Evolutionary conservation across 23 tunicate species (phyloP).

Genomic region (Halocynthia aurantium): DNA sequence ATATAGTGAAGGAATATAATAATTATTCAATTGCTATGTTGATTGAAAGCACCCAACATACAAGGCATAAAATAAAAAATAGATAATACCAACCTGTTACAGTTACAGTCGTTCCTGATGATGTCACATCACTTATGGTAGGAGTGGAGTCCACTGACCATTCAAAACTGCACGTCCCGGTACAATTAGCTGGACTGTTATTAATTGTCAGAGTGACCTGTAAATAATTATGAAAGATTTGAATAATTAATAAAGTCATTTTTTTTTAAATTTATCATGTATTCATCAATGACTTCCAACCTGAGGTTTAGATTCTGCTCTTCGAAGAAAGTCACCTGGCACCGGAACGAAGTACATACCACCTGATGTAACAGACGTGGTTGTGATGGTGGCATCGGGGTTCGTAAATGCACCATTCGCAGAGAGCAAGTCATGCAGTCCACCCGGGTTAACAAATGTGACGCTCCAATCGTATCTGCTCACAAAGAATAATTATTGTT

Average conservation of each 20-base stretch:
- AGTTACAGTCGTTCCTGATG: conserved; percentile 4
- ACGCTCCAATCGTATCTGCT: conserved; percentile 58
- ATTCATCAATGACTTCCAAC: conserved; percentile 1
- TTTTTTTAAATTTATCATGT: too few relatives aligned
- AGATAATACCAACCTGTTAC: background rate
- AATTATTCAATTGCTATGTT: too few relatives aligned
- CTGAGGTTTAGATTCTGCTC: conserved; percentile 70
- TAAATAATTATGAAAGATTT: background rate
- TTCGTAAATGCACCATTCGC: background rate
- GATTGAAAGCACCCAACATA: too few relatives aligned
- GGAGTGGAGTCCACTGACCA: conserved; percentile 63
- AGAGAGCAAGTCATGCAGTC: conserved; percentile 5
- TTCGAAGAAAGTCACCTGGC: conserved; percentile 70
- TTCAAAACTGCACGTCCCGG: conserved; percentile 48
- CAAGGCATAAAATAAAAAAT: too few relatives aligned
- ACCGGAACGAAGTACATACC: conserved; percentile 41
- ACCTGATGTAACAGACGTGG: background rate
- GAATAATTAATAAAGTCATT: too few relatives aligned
- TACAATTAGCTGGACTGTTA: conserved; percentile 56
- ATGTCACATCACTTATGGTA: conserved; percentile 17
- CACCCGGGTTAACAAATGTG: conserved; percentile 48
- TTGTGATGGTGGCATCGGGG: background rate
- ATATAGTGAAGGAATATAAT: too few relatives aligned
- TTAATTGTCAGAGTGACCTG: conserved; percentile 74
- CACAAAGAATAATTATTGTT: background rate